These are phyloP conservation scores for Ptiloglossa arizonensis DNA, from an alignment of 1,140 invertebrate species.

Conservation along the genomic window DNA sequence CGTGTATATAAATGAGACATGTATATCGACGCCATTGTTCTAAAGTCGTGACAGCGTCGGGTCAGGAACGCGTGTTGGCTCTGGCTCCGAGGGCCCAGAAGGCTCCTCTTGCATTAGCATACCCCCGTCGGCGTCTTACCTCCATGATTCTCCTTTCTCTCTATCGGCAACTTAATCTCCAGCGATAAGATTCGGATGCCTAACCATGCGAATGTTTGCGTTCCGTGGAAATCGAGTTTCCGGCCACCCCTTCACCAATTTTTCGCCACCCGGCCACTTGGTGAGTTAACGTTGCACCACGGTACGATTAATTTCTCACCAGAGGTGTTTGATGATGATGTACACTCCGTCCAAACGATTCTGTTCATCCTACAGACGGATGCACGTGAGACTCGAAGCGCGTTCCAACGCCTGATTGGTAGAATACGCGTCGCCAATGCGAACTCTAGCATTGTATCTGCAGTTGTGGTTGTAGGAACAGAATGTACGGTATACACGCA, in stretches of 20 bases:
- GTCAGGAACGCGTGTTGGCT: constrained; percentile 75
- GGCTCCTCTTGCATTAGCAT: constrained; percentile 70
- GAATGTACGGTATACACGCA: too few relatives aligned
- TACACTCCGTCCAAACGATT: too few relatives aligned
- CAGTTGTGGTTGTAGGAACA: too few relatives aligned
- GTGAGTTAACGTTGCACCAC: too few relatives aligned
- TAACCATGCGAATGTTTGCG: constrained; percentile 31
- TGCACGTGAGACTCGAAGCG: too few relatives aligned
- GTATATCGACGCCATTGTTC: constrained; percentile 78
- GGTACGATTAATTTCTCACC: too few relatives aligned
- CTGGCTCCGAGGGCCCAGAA: constrained; percentile 51
- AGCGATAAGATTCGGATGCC: constrained; percentile 56
- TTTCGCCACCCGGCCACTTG: too few relatives aligned
- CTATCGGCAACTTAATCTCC: constrained; percentile 70
- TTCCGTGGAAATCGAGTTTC: constrained; percentile 16
- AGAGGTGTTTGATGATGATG: too few relatives aligned
- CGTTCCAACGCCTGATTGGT: too few relatives aligned
- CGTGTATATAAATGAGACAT: constrained; percentile 78
- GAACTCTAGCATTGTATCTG: too few relatives aligned
- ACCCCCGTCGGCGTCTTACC: constrained; percentile 52
- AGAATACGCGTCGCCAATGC: too few relatives aligned
- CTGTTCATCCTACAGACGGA: too few relatives aligned
- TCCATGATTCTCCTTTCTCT: constrained; percentile 59
- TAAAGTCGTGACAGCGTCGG: constrained; percentile 74
- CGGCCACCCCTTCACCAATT: not conserved